Evolutionary conservation across 2,888 invertebrate species (phyloP).

Genomic region (Heliconius aoede): DNA sequence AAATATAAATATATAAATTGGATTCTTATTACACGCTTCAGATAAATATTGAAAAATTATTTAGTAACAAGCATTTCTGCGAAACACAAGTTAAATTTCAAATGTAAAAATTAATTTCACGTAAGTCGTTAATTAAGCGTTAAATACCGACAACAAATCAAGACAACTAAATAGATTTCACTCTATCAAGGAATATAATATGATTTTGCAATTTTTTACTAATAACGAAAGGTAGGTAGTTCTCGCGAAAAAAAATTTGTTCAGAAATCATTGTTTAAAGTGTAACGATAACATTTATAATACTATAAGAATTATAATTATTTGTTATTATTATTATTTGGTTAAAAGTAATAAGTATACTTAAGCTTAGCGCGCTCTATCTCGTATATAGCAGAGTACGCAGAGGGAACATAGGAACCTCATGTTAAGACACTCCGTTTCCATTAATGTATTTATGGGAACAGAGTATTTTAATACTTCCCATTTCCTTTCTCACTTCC

Average conservation of each 20-base stretch:
- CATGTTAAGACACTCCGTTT: too few species aligned
- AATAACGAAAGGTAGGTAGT: conserved; percentile 23
- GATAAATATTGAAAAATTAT: not conserved
- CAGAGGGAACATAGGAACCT: too few species aligned
- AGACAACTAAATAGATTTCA: conserved; percentile 26
- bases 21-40: not conserved
- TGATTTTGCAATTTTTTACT: conserved; percentile 16
- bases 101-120: not conserved
- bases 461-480: too few species aligned
- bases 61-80: not conserved
- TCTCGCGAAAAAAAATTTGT: not conserved
- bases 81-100: not conserved
- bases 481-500: too few species aligned
- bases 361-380: too few species aligned
- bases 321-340: not conserved
- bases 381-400: too few species aligned
- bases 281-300: too few species aligned
- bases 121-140: conserved; percentile 8
- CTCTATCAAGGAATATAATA: conserved; percentile 13
- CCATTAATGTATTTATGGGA: too few species aligned
- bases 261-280: not conserved
- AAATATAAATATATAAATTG: not conserved
- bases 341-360: not conserved
- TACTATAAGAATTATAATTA: not conserved
- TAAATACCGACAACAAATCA: conserved; percentile 4